A percentile compares a stretch with the other conserved stretches of the same genome.
Conservation (phyloP, 1,140 invertebrate species). For the Nephotettix cincticeps region DNA sequence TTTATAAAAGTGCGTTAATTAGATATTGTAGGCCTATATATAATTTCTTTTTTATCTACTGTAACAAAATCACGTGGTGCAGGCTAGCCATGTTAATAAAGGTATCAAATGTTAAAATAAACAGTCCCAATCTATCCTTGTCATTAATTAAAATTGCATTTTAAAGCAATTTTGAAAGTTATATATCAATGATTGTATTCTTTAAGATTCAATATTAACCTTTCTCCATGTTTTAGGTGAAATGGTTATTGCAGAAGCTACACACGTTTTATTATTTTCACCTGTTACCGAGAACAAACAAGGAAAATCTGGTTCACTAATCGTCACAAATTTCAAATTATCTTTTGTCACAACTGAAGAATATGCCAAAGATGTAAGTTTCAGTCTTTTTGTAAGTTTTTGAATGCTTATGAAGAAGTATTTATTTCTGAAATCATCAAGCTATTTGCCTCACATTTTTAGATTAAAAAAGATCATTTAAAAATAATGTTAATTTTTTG, state of each 20-base stretch:
- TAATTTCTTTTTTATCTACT: too few relatives aligned
- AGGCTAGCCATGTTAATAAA: not conserved
- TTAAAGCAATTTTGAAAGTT: not conserved
- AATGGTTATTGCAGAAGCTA: slow-evolving; percentile 70
- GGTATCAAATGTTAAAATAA: not conserved
- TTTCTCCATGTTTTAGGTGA: slow-evolving; percentile 57
- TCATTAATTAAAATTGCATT: slow-evolving; percentile 45
- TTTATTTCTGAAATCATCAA: not conserved
- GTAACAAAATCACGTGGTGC: not conserved
- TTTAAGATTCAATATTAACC: not conserved
- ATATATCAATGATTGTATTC: not conserved
- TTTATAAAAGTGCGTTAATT: not conserved
- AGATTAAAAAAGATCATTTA: not conserved
- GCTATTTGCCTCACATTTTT: not conserved
- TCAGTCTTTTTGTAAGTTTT: slow-evolving; percentile 18
- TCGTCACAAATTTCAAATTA: slow-evolving; percentile 85
- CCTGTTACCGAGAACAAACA: slow-evolving; percentile 74
- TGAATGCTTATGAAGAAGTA: not conserved
- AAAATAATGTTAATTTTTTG: not conserved
- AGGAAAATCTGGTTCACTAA: slow-evolving; percentile 74
- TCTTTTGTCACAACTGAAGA: slow-evolving; percentile 74
- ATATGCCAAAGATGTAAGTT: slow-evolving; percentile 51
- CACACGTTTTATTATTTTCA: slow-evolving; percentile 77
- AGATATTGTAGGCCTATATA: too few relatives aligned
- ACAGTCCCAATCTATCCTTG: slow-evolving; percentile 51